Percentiles rank a stretch among this genome's conserved stretches.
Evolutionary conservation across 92 coral and sea anemone genomes (phyloP).

Genomic region (Palythoa caribaeorum): DNA sequence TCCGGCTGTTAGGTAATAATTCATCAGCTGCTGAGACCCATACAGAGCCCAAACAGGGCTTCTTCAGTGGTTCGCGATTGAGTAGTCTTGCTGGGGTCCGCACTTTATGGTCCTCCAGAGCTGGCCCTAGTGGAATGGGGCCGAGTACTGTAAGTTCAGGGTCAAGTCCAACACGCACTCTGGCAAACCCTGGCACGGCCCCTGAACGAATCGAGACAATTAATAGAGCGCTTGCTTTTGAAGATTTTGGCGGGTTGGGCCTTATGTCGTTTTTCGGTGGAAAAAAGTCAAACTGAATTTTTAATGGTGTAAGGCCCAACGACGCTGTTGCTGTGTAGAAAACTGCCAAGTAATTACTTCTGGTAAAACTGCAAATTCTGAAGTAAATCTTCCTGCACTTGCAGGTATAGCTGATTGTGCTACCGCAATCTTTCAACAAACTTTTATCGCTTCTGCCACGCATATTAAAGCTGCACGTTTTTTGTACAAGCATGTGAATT

Average conservation of each 20-base stretch:
- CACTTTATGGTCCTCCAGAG: conserved; percentile 78
- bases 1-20: conserved; percentile 45
- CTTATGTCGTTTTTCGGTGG: conserved; percentile 87
- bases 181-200: conserved; percentile 50
- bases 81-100: conserved; percentile 92
- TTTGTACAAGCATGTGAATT: too few species aligned
- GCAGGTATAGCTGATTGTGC: too few species aligned
- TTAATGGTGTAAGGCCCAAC: neutral
- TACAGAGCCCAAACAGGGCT: conserved; percentile 48
- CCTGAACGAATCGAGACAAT: conserved; percentile 80
- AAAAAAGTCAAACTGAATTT: conserved; percentile 48
- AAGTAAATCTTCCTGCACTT: neutral
- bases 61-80: conserved; percentile 75
- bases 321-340: neutral
- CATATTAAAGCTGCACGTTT: too few species aligned
- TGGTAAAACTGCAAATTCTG: neutral
- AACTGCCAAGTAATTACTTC: neutral
- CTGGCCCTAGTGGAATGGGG: conserved; percentile 27
- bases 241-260: conserved; percentile 90
- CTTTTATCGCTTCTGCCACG: too few species aligned
- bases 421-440: too few species aligned
- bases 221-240: conserved; percentile 85
- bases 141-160: conserved; percentile 1
- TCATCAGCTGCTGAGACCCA: conserved; percentile 45
- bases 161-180: conserved; percentile 50